A percentile compares a stretch with the other conserved stretches of the same genome.
These are phyloP conservation scores for Metalampra italica DNA, from an alignment of 2,888 invertebrate genomes.

Conservation along the genomic window DNA sequence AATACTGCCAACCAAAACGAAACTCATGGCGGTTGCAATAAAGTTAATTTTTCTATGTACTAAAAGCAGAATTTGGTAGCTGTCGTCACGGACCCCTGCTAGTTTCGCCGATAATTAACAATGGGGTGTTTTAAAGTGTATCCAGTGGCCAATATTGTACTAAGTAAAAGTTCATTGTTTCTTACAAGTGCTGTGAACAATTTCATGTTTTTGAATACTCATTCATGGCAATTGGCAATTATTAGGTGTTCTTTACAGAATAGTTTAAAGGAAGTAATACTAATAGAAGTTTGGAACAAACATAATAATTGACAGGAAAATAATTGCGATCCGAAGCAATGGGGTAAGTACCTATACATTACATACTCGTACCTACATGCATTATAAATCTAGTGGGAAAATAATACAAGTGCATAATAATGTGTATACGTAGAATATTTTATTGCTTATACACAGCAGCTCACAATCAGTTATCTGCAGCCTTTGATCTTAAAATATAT, in stretches of 20 bases:
- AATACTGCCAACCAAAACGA: neutral
- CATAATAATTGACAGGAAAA: too few species aligned
- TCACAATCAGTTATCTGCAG: too few species aligned
- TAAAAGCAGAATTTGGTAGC: constrained; percentile 7
- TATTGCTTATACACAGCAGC: too few species aligned
- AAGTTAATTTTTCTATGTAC: constrained; percentile 9
- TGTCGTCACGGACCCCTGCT: constrained; percentile 29
- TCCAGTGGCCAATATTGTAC: constrained; percentile 19
- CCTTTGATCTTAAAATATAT: too few species aligned
- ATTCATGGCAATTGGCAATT: neutral
- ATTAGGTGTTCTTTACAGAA: neutral
- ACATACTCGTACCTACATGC: too few species aligned
- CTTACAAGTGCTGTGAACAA: neutral
- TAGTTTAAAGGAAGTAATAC: too few species aligned
- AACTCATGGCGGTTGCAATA: neutral
- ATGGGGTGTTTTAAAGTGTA: constrained; percentile 22
- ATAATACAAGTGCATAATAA: too few species aligned
- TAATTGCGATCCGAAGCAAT: too few species aligned
- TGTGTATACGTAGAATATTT: too few species aligned
- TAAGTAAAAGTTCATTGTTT: constrained; percentile 12
- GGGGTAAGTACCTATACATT: too few species aligned
- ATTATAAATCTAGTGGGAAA: too few species aligned
- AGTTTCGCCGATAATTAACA: constrained; percentile 35
- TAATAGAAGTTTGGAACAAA: too few species aligned
- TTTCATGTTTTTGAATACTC: constrained; percentile 1